phyloP scores from a whole-genome alignment of 2,113 vertebrate genomes.

The Ailuropoda melanoleuca region DNA sequence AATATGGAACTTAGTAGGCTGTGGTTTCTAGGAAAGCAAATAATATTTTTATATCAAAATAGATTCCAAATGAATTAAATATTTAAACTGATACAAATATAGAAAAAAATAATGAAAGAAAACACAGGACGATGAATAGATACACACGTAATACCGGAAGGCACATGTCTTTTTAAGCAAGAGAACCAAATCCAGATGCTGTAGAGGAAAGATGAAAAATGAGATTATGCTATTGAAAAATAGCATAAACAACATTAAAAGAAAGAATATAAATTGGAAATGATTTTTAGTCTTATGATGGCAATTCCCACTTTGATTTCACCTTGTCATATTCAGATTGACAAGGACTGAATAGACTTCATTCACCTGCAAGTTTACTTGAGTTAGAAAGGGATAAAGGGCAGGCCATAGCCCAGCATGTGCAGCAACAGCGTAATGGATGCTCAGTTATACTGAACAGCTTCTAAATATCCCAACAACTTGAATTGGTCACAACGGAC shows the following conservation, averaged over 20 bases:
- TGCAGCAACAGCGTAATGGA: neutral
- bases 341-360: neutral
- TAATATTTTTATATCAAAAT: constrained; percentile 8
- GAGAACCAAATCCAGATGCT: neutral
- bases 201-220: neutral
- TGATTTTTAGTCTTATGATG: neutral
- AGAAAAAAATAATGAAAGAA: neutral
- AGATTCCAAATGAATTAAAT: neutral
- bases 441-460: neutral
- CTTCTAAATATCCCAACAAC: neutral
- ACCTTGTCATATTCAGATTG: neutral
- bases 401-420: too few species aligned
- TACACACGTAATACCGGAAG: neutral
- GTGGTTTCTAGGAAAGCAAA: neutral
- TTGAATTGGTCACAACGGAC: neutral
- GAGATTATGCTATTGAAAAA: too few species aligned
- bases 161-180: neutral
- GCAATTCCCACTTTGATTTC: neutral
- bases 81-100: neutral
- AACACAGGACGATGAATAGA: neutral
- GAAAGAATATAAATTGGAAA: neutral
- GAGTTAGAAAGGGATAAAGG: neutral
- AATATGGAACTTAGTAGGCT: neutral
- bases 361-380: neutral
- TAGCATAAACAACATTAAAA: neutral